Base-by-base conservation (phyloP, 2,797 vertebrate genomes). In the Emys orbicularis region DNA sequence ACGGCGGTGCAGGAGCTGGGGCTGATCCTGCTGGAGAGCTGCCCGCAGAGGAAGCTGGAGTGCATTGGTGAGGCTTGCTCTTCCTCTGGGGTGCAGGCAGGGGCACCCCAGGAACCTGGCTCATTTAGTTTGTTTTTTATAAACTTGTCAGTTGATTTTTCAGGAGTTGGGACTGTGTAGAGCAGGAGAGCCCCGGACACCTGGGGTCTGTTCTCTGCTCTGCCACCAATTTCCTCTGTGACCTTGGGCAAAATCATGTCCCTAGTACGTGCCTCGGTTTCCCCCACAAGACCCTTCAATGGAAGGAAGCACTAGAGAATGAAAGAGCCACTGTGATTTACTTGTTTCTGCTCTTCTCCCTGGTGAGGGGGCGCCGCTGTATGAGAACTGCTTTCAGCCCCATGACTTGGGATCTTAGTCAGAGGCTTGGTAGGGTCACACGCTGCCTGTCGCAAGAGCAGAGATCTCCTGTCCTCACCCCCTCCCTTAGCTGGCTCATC, bases 11-110 rank as follows among this genome's bases (percentile, higher is more conserved):
- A 99, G 96, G 99, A 99, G 93, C 98, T 99, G 47, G 98, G 97
- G 79, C 98, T 99, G 54, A 97, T 99, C 27, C 93, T 98, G 4
- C 98, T 98, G 90, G 98, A 99, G 97, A 97, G 95, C 86, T 99
- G 99, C 93, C 99, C 99, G 1, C 99, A 99, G 97, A 99, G 98
- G 97, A 99, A 99, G 97, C 96, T 99, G 95, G 99, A 99, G 6
- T 99, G 99, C 95, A 99, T 99, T 0, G 99, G 99, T 99, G 96
- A 98, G 98, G 1, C 4, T 50, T 2, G 34, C n/a, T 6, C 0
- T 4, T 4, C 8, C 3, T 50, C 18, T 2, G 27, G 27, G 29
- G 47, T 1, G 5, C 0, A 1, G 50, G 29, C 3, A 8, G 34
- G 16, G 61, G 34, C 59, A n/a, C 29, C 29, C 12, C 59, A 34